Percentiles rank a stretch among this genome's conserved stretches.
Evolutionary conservation across 1,140 invertebrate species (phyloP).

Genomic region (Pogonus chalceus): DNA sequence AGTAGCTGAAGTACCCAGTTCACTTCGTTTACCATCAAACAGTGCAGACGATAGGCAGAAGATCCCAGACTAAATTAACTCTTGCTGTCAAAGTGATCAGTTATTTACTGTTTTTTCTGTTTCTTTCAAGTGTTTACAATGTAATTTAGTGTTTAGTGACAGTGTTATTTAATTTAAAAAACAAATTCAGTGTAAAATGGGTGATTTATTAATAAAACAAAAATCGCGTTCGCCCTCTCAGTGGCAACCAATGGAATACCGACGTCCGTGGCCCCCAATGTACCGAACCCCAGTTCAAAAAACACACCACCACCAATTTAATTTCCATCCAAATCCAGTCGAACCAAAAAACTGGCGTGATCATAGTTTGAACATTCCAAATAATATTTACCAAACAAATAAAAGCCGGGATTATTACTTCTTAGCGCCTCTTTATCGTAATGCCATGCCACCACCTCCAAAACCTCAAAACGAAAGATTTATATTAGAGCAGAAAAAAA

Average conservation of each 20-base stretch:
- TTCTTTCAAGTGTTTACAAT: no score
- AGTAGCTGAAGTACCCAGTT: no score
- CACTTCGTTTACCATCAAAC: no score
- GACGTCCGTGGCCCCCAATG: constrained; percentile 49
- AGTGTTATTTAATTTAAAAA: no score
- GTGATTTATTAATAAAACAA: constrained; percentile 29
- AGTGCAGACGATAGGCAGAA: no score
- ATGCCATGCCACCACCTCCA: constrained; percentile 47
- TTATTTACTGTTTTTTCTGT: no score
- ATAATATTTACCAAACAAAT: constrained; percentile 36
- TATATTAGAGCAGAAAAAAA: constrained; percentile 35
- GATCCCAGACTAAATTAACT: no score
- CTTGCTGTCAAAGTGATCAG: no score
- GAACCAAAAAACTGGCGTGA: constrained; percentile 39
- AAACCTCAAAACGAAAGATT: constrained; percentile 34
- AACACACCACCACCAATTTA: constrained; percentile 31
- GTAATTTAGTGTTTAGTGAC: no score
- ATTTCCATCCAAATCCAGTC: constrained; percentile 49
- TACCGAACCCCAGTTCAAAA: constrained; percentile 41
- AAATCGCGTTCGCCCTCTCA: constrained; percentile 28
- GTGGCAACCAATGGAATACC: constrained; percentile 37
- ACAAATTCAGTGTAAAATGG: no score
- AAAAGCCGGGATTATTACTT: constrained; percentile 60
- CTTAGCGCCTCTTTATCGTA: constrained; percentile 54
- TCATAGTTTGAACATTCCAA: no score